A percentile compares a stretch with the other conserved stretches of the same genome.
Conservation (phyloP, 37 sponge, comb jelly and placozoan genomes). For the Geodia barretti region DNA sequence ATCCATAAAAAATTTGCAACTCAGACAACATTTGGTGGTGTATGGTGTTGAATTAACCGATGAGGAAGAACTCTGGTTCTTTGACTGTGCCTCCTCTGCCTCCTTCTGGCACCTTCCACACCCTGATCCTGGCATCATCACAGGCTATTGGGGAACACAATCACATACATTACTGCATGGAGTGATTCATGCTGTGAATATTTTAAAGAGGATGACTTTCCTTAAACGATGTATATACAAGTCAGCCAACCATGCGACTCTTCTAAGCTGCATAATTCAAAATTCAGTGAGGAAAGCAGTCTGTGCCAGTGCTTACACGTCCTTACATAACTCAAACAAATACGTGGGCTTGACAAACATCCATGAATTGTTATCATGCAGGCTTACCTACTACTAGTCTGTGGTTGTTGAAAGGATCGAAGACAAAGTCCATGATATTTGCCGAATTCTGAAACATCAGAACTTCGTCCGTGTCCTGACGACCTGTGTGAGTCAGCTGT, state of each 20-base stretch:
- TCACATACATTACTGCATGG: background rate
- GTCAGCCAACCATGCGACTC: no score
- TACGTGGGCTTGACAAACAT: no score
- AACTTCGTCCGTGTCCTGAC: slow-evolving; percentile 45
- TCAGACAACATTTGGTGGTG: background rate
- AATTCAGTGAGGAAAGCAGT: no score
- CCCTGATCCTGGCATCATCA: slow-evolving; percentile 76
- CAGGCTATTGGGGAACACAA: slow-evolving; percentile 43
- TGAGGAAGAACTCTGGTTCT: slow-evolving; percentile 62
- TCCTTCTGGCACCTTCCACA: slow-evolving; percentile 77
- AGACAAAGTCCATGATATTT: slow-evolving; percentile 74
- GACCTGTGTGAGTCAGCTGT: slow-evolving; percentile 57
- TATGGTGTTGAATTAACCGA: background rate
- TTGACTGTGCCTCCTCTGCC: slow-evolving; percentile 48
- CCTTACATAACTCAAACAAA: no score
- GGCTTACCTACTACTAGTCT: slow-evolving; percentile 68
- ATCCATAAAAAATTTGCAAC: background rate
- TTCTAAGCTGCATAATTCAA: no score
- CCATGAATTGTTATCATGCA: no score
- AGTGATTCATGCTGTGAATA: no score
- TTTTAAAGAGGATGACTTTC: no score
- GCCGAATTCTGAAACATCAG: slow-evolving; percentile 70
- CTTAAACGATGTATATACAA: no score
- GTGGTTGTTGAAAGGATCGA: slow-evolving; percentile 78
- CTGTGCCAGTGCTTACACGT: no score